Conservation (phyloP, 1,140 invertebrate genomes). For the Leucophenga varia region DNA sequence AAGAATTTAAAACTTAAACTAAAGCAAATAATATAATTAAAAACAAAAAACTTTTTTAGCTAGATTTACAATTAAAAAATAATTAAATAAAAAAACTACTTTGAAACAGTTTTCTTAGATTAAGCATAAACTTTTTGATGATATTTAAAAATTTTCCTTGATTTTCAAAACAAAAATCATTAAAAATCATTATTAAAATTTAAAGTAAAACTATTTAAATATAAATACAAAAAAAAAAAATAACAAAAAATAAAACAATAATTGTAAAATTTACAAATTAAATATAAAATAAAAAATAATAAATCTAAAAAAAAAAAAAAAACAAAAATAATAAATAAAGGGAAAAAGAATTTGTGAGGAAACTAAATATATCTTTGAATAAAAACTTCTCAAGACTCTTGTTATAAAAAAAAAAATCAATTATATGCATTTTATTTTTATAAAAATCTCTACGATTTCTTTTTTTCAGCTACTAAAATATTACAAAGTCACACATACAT, state of each 20-base stretch:
- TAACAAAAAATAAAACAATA: conserved; percentile 44
- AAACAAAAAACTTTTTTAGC: conserved; percentile 35
- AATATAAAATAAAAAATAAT: conserved; percentile 23
- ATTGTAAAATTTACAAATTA: conserved; percentile 35
- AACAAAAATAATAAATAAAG: conserved; percentile 35
- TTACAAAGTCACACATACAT: too few species aligned
- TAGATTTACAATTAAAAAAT: conserved; percentile 34
- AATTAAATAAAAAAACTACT: conserved; percentile 18
- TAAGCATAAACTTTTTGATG: conserved; percentile 43
- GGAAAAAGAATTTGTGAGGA: too few species aligned
- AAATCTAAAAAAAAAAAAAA: conserved; percentile 42
- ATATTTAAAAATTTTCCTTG: conserved; percentile 46
- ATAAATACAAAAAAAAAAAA: conserved; percentile 3
- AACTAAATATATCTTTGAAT: conserved; percentile 49
- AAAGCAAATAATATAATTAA: conserved; percentile 27
- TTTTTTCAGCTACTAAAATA: too few species aligned
- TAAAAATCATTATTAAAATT: conserved; percentile 17
- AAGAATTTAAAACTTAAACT: conserved; percentile 50
- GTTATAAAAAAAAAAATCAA: conserved; percentile 36
- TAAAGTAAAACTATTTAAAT: conserved; percentile 13
- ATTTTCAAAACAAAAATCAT: too few species aligned
- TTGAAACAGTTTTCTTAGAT: conserved; percentile 7
- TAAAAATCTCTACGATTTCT: too few species aligned
- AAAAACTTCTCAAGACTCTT: conserved; percentile 46
- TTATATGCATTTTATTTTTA: not conserved